These are phyloP conservation scores for Brachypteracias leptosomus DNA, from an alignment of 2,113 vertebrate genomes.

Conservation along the genomic window DNA sequence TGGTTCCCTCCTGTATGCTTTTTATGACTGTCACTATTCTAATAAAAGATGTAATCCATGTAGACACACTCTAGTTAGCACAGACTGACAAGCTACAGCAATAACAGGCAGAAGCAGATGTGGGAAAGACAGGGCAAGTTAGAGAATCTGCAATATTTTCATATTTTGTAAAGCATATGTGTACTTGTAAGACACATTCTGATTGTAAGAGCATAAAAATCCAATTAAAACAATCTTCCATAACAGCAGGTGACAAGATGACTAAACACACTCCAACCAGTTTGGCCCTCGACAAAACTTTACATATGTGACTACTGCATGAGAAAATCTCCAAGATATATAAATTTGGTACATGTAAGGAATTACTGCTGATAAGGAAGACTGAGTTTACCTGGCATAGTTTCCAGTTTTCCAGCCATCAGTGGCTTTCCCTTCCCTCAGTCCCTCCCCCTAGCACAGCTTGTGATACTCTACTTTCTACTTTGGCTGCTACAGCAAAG, in stretches of 20 bases:
- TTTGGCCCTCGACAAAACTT: background rate
- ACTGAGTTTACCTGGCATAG: background rate
- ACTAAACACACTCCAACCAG: background rate
- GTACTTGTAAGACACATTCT: background rate
- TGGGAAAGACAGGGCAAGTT: background rate
- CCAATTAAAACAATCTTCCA: background rate
- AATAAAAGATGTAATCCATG: background rate
- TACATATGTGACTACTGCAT: background rate
- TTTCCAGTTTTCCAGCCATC: background rate
- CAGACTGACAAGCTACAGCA: background rate
- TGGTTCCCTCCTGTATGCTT: fast-evolving
- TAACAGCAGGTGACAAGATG: background rate
- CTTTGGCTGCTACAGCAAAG: background rate
- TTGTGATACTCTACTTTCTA: background rate
- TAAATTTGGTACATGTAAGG: background rate
- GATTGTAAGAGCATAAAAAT: background rate
- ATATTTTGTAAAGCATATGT: background rate
- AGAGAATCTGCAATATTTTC: background rate
- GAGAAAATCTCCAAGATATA: background rate
- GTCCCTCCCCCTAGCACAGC: fast-evolving
- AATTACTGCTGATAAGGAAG: background rate
- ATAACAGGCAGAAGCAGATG: background rate
- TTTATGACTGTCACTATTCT: background rate
- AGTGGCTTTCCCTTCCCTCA: background rate
- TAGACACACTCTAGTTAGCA: background rate